Percentiles rank a stretch among this genome's conserved stretches.
These are phyloP conservation scores for Falco biarmicus DNA, from an alignment of 2,797 vertebrate genomes.

Conservation along the genomic window DNA sequence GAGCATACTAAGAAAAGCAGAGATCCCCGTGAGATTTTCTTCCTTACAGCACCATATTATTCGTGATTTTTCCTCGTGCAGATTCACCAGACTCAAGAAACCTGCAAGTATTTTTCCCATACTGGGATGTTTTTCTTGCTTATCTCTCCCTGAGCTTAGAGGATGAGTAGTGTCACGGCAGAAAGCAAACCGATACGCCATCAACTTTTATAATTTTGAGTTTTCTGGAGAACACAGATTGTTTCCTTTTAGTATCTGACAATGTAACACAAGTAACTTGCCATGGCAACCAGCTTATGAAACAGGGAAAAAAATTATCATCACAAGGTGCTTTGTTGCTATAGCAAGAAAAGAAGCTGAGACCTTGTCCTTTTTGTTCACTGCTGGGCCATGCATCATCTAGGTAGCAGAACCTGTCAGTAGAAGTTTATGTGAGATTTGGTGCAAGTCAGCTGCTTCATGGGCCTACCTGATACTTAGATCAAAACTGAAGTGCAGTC, in stretches of 20 bases:
- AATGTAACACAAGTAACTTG: conserved; percentile 31
- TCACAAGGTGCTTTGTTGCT: conserved; percentile 28
- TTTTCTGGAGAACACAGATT: conserved; percentile 7
- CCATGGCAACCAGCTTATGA: conserved; percentile 36
- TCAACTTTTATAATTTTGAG: neutral
- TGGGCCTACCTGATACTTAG: conserved; percentile 16
- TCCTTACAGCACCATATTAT: neutral
- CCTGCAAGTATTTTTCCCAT: neutral
- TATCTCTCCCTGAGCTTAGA: neutral
- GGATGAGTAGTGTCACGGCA: neutral
- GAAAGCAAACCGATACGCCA: neutral
- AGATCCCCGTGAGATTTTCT: neutral
- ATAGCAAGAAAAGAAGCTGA: conserved; percentile 18
- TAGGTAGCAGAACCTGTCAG: conserved; percentile 9
- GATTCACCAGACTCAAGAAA: neutral
- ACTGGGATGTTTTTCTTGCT: neutral
- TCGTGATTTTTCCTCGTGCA: neutral
- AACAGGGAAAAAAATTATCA: neutral
- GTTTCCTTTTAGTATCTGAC: conserved; percentile 25
- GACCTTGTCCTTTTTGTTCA: neutral
- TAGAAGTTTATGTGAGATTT: neutral
- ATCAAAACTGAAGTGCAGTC: conserved; percentile 32
- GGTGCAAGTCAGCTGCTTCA: neutral
- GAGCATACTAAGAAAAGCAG: neutral
- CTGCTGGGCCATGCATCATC: neutral